Conservation (phyloP, 1,140 invertebrate species). For the Habropoda laboriosa region DNA sequence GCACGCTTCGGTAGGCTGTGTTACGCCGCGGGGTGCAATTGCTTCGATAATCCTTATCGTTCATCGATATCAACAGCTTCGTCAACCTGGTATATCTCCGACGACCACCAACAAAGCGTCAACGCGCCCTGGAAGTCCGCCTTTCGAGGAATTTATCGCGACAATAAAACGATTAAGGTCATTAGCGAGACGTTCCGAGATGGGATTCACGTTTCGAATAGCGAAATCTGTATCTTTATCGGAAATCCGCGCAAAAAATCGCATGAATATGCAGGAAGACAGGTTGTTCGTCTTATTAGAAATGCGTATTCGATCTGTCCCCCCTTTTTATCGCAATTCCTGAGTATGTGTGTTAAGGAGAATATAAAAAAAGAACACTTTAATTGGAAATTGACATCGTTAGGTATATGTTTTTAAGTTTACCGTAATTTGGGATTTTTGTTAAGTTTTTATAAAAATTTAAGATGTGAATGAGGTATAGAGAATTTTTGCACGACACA, state of each 20-base stretch:
- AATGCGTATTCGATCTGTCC: neutral
- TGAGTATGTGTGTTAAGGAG: too few relatives aligned
- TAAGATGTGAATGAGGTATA: too few relatives aligned
- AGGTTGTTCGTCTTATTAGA: neutral
- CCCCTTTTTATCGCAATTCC: neutral
- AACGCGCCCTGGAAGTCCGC: neutral
- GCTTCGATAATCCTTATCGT: slow-evolving; percentile 36
- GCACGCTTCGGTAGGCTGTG: slow-evolving; percentile 33
- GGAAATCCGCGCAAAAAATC: neutral
- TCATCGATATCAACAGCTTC: slow-evolving; percentile 31
- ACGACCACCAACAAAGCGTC: neutral
- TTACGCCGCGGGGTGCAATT: slow-evolving; percentile 26
- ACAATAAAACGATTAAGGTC: neutral
- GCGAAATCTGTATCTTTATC: neutral
- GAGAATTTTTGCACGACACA: too few relatives aligned
- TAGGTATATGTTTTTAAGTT: too few relatives aligned
- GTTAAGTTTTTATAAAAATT: too few relatives aligned
- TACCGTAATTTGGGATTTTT: too few relatives aligned
- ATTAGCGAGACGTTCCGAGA: neutral
- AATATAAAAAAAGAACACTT: too few relatives aligned
- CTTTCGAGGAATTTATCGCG: neutral
- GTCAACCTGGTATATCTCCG: neutral
- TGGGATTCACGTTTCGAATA: neutral
- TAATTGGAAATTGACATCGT: too few relatives aligned
- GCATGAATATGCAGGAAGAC: neutral